A percentile compares a stretch with the other conserved stretches of the same genome.
Conservation (phyloP, 2,888 invertebrate genomes). For the Rugalucina vietnamica region DNA sequence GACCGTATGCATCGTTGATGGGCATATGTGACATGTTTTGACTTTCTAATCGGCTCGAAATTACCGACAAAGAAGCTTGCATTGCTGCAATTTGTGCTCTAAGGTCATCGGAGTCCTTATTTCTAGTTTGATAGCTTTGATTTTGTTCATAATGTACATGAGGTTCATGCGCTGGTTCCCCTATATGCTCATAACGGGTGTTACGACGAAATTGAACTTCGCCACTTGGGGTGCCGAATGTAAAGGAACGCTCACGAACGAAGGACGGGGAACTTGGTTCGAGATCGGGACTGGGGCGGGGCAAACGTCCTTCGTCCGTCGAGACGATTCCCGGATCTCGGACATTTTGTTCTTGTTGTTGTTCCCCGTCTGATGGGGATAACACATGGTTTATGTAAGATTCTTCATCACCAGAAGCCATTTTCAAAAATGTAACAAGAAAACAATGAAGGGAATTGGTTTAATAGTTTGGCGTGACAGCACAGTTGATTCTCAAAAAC, state of each 20-base stretch:
- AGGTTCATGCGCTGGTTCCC: neutral
- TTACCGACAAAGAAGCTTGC: neutral
- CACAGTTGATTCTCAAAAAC: too few relatives aligned
- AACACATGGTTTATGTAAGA: neutral
- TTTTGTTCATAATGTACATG: neutral
- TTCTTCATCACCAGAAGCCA: neutral
- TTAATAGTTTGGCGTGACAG: too few relatives aligned
- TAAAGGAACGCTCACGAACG: too few relatives aligned
- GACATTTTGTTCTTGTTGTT: neutral
- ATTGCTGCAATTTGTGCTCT: neutral
- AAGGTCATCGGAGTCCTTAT: neutral
- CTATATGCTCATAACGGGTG: neutral
- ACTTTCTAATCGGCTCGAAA: neutral
- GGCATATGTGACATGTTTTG: neutral
- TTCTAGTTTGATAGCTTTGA: neutral
- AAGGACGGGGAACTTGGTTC: too few relatives aligned
- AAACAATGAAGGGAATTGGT: too few relatives aligned
- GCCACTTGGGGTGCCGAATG: neutral
- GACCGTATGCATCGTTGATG: neutral
- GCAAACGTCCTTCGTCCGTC: too few relatives aligned
- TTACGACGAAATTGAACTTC: neutral
- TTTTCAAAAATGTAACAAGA: too few relatives aligned
- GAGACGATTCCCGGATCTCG: neutral
- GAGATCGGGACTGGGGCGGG: too few relatives aligned
- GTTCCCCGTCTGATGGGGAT: neutral